Base-by-base conservation (phyloP, 2,113 vertebrate genomes). In the Thunnus maccoyii region DNA sequence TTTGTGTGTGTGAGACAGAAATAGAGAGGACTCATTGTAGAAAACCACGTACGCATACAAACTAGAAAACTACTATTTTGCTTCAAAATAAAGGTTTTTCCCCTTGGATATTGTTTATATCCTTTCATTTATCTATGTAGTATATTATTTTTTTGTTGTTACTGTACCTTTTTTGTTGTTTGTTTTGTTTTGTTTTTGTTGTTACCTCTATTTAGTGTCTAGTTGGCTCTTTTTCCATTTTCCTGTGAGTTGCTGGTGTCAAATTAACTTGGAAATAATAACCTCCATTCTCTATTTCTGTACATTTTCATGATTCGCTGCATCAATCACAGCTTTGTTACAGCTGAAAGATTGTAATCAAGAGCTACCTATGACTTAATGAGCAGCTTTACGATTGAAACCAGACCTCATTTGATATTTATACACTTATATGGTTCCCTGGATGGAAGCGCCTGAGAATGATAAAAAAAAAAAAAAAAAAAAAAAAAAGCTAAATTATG, bases 291-390 rank as follows among this genome's bases (percentile, higher is more conserved):
- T 83, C 22, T 16, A 57, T 60, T 78, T 66, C 36, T 17, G 17
- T 62, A 54, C 15, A 17, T 64, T 71, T 71, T 65, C 4, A 48
- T 65, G 47, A 78, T 47, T 83, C 32, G 51, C 50, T 22, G 77
- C 82, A 57, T 85, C 68, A 74, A 60, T 88, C 72, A 63, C 66
- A 54, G 61, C 72, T 78, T 63, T 80, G 76, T 78, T 57, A 74
- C 60, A 56, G 55, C 75, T 72, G 65, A 46, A 36, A 46, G 41
- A 78, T 80, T 80, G 25, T 84, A 78, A 80, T 87, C 79, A 84
- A 66, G 68, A 80, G 32, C 70, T 86, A 83, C 78, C 77, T 85
- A 11, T 51, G 60, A 85, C 80, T 86, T 86, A 89, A 89, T 83
- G 83, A 90, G 84, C 72, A 50, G 58, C 73, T 41, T 60, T 54